Evolutionary conservation across 1,140 invertebrate species (phyloP).

Genomic region (Hestina assimilis): DNA sequence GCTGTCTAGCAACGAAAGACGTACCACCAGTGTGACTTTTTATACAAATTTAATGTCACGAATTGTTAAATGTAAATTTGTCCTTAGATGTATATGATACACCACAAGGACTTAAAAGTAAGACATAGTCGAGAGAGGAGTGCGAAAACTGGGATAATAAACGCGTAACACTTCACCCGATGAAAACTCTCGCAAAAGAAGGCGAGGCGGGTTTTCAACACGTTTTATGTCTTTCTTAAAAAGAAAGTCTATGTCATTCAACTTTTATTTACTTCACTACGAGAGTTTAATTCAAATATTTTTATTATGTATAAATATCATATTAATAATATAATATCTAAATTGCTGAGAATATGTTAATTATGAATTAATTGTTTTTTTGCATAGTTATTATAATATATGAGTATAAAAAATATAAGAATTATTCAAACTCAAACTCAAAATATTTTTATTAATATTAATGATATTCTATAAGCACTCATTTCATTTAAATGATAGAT

Average conservation of each 20-base stretch:
- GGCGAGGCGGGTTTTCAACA: slow-evolving; percentile 1
- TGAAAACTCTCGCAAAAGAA: slow-evolving; percentile 17
- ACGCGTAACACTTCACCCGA: slow-evolving; percentile 18
- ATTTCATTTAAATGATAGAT: too few species aligned
- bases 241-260: slow-evolving; percentile 4
- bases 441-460: too few species aligned
- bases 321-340: too few species aligned
- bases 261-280: neutral
- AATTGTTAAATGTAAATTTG: slow-evolving; percentile 5
- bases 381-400: too few species aligned
- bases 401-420: too few species aligned
- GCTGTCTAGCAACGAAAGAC: too few species aligned
- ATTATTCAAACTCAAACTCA: too few species aligned
- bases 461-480: too few species aligned
- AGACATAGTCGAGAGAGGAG: slow-evolving; percentile 9
- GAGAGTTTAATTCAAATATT: neutral
- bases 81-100: neutral
- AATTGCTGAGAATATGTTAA: too few species aligned
- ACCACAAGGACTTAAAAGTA: slow-evolving; percentile 9
- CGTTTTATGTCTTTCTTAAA: slow-evolving; percentile 17
- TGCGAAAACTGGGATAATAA: slow-evolving; percentile 15
- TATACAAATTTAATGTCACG: too few species aligned
- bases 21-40: too few species aligned
- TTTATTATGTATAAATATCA: neutral
- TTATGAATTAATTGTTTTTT: too few species aligned